Base-by-base conservation (phyloP, 2,888 invertebrate species). In the Gymnoscelis rufifasciata region DNA sequence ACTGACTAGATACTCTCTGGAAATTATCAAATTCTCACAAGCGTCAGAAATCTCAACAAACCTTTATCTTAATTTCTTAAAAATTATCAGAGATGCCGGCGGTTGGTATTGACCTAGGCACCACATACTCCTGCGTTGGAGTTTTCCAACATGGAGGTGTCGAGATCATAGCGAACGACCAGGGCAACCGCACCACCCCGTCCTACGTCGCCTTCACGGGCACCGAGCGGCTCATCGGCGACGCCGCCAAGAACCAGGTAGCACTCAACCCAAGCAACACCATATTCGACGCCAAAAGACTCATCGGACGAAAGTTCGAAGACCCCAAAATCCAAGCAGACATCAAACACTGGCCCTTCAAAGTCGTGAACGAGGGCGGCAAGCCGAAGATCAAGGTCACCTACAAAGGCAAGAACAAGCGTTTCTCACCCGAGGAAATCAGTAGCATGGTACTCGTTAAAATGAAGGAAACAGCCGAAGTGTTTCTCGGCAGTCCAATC, bases 321-420 rank as follows among this genome's bases (percentile, higher is more conserved):
- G 95, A 95, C 64, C 87, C 87, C 62, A 91, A 92, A 60, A 93
- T 95, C 15, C 93, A 94, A 67, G 89, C 90, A 42, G 95, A 96
- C 66, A 90, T 94, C 71, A 93, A 93, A 67, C 93, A 93, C 59
- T 96, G 95, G 95, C 94, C 95, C 0, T 96, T 96, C 71, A 90
- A 90, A 62, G 93, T 94, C 0, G 69, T 92, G 8, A 91, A 86
- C 56, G 92, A 92, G 5, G 78, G 76, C 2, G 91, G 91, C 2
- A 93, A 92, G 59, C 93, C 93, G 0, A 93, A 92, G 73, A 76
- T 93, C 50, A 88, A 91, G 70, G 90, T 92, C 1, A 88, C 90
- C 53, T 91, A 90, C 68, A 92, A 91, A 63, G 91, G 91, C 0
- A 90, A 91, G 62, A 66, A 56, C 2, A 93, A 92, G 71, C 81